phyloP scores from a whole-genome alignment of 2,113 vertebrate species.

The Sakesphorus luctuosus region DNA sequence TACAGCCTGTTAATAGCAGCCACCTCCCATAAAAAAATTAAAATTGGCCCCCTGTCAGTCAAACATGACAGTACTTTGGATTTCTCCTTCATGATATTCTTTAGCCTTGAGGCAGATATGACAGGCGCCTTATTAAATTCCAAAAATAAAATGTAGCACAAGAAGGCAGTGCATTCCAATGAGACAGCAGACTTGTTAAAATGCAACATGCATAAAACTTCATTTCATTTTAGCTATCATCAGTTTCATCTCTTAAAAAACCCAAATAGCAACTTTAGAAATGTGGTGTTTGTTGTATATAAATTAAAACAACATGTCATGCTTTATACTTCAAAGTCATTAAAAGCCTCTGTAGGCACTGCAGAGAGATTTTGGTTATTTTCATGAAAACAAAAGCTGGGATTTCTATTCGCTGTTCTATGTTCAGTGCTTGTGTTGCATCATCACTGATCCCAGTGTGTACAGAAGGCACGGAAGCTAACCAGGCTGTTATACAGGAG shows the following conservation, averaged over 20 bases:
- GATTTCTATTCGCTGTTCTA: background rate
- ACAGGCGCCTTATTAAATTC: slow-evolving; percentile 87
- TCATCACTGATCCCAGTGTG: background rate
- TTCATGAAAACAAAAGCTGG: slow-evolving; percentile 25
- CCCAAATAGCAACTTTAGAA: slow-evolving; percentile 68
- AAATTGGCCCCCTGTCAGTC: slow-evolving; percentile 84
- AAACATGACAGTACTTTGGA: slow-evolving; percentile 84
- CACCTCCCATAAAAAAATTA: slow-evolving; percentile 79
- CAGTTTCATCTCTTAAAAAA: slow-evolving; percentile 65
- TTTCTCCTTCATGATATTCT: slow-evolving; percentile 80
- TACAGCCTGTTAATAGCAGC: slow-evolving; percentile 75
- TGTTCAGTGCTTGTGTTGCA: background rate
- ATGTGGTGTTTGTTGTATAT: slow-evolving; percentile 46
- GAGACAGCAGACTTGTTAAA: slow-evolving; percentile 82
- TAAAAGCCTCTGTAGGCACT: background rate
- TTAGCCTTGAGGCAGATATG: slow-evolving; percentile 86
- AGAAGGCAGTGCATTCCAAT: slow-evolving; percentile 81
- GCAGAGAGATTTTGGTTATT: slow-evolving; percentile 9
- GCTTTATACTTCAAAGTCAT: slow-evolving; percentile 23
- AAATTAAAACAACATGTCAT: slow-evolving; percentile 57
- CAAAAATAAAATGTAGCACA: slow-evolving; percentile 83
- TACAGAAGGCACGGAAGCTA: background rate
- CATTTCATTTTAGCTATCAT: slow-evolving; percentile 74
- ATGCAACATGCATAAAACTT: slow-evolving; percentile 79
- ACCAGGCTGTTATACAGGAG: background rate